Evolutionary conservation across 2,113 vertebrate species (phyloP).

Genomic region (Spermophilus dauricus): DNA sequence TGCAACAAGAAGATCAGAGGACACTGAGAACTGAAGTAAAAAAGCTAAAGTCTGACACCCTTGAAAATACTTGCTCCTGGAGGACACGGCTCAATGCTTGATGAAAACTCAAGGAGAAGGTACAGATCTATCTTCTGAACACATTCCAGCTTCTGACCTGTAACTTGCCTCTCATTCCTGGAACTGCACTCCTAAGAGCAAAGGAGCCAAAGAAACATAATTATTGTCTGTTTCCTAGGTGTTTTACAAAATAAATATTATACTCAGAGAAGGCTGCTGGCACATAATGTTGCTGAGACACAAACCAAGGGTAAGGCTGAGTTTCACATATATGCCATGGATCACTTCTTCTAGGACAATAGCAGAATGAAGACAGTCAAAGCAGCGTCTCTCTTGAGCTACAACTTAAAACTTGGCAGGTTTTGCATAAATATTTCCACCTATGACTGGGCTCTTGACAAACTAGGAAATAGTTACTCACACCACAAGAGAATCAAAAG

Average conservation of each 20-base stretch:
- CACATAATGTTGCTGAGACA: not conserved
- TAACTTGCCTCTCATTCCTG: not conserved
- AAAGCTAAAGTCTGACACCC: not conserved
- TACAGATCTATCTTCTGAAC: not conserved
- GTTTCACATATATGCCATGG: not conserved
- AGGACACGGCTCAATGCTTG: not conserved
- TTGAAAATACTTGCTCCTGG: not conserved
- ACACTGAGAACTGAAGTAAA: not conserved
- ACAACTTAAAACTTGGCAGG: constrained; percentile 41
- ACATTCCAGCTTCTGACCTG: not conserved
- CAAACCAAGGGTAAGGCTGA: not conserved
- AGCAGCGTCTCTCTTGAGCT: not conserved
- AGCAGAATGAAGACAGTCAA: not conserved
- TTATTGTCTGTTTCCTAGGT: not conserved
- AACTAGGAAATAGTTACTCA: constrained; percentile 30
- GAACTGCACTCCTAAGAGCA: not conserved
- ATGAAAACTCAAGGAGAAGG: not conserved
- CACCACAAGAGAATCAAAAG: not conserved
- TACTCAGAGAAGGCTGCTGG: constrained; percentile 31
- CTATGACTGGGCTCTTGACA: constrained; percentile 34
- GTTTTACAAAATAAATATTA: constrained; percentile 43
- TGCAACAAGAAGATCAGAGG: not conserved
- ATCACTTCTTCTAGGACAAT: not conserved
- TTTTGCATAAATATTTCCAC: constrained; percentile 41
- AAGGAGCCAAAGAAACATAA: not conserved